A percentile compares a stretch with the other conserved stretches of the same genome.
These are phyloP conservation scores for Drosophila novamexicana DNA, from an alignment of 1,140 invertebrate species.

Conservation along the genomic window DNA sequence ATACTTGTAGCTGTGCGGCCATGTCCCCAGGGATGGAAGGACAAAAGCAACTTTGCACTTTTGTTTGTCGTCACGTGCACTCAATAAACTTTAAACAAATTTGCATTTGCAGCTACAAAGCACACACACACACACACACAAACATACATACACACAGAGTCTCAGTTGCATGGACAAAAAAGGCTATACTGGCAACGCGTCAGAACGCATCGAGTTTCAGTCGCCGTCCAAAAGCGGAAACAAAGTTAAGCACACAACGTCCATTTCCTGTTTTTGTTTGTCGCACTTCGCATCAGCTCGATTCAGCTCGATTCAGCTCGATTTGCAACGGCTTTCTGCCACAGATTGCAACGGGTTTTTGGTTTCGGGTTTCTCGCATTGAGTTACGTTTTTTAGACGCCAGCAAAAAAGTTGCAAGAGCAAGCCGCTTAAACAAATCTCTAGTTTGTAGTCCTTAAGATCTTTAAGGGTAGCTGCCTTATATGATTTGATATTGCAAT, in stretches of 20 bases:
- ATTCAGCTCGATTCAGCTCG: conserved; percentile 69
- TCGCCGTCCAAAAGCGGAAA: conserved; percentile 65
- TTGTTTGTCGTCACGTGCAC: conserved; percentile 83
- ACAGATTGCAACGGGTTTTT: conserved; percentile 68
- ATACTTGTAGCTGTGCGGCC: neutral
- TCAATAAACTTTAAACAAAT: conserved; percentile 83
- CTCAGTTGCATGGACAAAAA: conserved; percentile 1
- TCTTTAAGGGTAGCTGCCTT: conserved; percentile 19
- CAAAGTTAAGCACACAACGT: conserved; percentile 81
- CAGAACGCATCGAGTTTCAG: conserved; percentile 73
- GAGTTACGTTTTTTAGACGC: conserved; percentile 1
- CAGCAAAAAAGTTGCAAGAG: conserved; percentile 6
- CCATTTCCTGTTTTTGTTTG: conserved; percentile 82
- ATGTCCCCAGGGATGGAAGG: conserved; percentile 14
- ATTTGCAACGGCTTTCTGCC: conserved; percentile 76
- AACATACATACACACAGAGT: conserved; percentile 6
- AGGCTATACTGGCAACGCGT: conserved; percentile 1
- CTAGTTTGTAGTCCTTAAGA: neutral
- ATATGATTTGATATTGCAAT: conserved; percentile 37
- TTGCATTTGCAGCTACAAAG: conserved; percentile 71
- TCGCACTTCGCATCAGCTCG: conserved; percentile 37
- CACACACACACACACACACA: conserved; percentile 26
- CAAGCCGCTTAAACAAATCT: conserved; percentile 36
- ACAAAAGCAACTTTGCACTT: conserved; percentile 71
- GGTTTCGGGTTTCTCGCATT: conserved; percentile 38